These are phyloP conservation scores for Lordiphosa andalusiaca DNA, from an alignment of 2,888 invertebrate species.

Conservation along the genomic window DNA sequence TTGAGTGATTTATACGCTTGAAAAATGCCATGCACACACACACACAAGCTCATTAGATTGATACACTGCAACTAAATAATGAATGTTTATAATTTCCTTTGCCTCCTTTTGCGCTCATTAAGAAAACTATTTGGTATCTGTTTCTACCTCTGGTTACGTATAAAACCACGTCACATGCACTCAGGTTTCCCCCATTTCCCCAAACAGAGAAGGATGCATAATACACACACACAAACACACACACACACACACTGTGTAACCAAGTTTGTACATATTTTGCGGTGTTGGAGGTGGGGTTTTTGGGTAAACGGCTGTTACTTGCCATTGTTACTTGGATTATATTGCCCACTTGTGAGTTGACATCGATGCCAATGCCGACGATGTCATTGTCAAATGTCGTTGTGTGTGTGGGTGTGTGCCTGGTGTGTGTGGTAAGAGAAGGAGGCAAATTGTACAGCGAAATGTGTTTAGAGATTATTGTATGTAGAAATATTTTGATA, in stretches of 20 bases:
- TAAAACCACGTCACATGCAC: too few relatives aligned
- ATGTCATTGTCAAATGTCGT: constrained; percentile 41
- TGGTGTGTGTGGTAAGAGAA: not conserved
- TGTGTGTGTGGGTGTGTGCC: constrained; percentile 23
- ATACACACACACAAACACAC: too few relatives aligned
- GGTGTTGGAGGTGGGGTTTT: not conserved
- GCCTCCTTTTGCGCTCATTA: constrained; percentile 11
- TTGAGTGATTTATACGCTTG: constrained; percentile 73
- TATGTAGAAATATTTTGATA: too few relatives aligned
- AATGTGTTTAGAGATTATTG: not conserved
- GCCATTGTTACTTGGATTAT: constrained; percentile 20
- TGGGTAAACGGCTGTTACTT: constrained; percentile 14
- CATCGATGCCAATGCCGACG: not conserved
- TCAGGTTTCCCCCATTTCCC: constrained; percentile 5
- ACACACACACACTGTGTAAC: constrained; percentile 4
- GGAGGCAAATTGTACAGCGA: constrained; percentile 4
- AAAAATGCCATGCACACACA: constrained; percentile 50
- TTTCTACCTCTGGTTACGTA: not conserved
- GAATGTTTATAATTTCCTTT: constrained; percentile 44
- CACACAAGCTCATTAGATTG: constrained; percentile 26
- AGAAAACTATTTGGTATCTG: not conserved
- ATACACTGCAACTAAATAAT: constrained; percentile 34
- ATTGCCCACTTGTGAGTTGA: constrained; percentile 7
- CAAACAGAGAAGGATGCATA: not conserved
- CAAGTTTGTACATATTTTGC: not conserved